These are phyloP conservation scores for Rhagonycha fulva DNA, from an alignment of 2,888 invertebrate genomes.

Conservation along the genomic window DNA sequence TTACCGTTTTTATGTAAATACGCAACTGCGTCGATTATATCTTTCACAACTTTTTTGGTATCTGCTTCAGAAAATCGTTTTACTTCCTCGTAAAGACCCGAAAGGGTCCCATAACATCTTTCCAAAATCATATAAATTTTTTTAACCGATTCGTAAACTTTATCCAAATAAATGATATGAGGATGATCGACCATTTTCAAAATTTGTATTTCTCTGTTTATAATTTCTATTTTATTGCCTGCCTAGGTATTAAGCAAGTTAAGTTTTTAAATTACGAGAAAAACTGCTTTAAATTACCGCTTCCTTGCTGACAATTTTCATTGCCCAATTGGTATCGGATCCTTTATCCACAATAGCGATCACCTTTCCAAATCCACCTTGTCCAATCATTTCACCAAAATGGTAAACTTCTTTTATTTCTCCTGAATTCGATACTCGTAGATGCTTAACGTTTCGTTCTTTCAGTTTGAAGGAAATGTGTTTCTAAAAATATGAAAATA, in stretches of 20 bases:
- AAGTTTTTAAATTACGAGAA: background rate
- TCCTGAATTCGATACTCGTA: conserved; percentile 46
- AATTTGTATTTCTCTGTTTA: conserved; percentile 60
- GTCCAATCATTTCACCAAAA: conserved; percentile 52
- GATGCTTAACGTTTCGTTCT: conserved; percentile 47
- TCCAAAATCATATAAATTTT: conserved; percentile 62
- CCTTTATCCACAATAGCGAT: conserved; percentile 49
- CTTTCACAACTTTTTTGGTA: conserved; percentile 47
- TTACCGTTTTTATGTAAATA: conserved; percentile 56
- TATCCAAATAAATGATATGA: conserved; percentile 60
- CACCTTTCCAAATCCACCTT: conserved; percentile 54
- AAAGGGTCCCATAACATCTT: conserved; percentile 58
- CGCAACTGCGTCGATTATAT: conserved; percentile 51
- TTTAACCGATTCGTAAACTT: conserved; percentile 59
- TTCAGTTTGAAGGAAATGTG: conserved; percentile 9
- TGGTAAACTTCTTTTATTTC: conserved; percentile 48
- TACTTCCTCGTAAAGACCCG: conserved; percentile 47
- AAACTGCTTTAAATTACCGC: conserved; percentile 36
- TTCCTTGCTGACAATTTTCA: conserved; percentile 54
- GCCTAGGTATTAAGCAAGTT: conserved; percentile 3
- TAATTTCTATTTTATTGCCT: conserved; percentile 45
- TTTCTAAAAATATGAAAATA: background rate
- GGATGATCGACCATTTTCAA: conserved; percentile 61
- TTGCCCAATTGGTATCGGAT: conserved; percentile 50
- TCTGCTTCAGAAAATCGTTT: conserved; percentile 50